Conservation (phyloP, 2,888 invertebrate species). For the Ochropacha duplaris region DNA sequence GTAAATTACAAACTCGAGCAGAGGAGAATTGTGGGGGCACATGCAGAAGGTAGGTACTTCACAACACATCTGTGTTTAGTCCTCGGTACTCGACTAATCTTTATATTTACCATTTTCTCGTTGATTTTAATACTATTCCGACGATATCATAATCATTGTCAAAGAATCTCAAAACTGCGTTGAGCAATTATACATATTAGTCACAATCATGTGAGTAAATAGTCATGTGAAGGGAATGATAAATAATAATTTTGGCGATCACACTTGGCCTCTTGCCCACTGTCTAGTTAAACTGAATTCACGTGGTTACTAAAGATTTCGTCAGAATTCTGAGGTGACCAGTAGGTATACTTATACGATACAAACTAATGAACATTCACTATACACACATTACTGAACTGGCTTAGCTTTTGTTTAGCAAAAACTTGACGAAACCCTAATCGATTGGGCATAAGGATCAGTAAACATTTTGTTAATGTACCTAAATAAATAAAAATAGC, state of each 20-base stretch:
- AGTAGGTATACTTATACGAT: neutral
- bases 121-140: too few species aligned
- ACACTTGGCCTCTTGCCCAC: conserved; percentile 53
- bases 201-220: conserved; percentile 40
- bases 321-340: conserved; percentile 14
- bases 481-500: too few species aligned
- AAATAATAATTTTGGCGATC: conserved; percentile 39
- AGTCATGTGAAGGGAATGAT: conserved; percentile 39
- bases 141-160: neutral
- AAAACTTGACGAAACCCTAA: too few species aligned
- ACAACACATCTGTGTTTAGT: too few species aligned
- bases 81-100: too few species aligned
- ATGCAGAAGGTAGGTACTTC: too few species aligned
- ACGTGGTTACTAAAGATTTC: conserved; percentile 17
- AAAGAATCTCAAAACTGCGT: neutral
- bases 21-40: too few species aligned
- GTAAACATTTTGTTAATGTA: too few species aligned
- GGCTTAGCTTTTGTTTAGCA: too few species aligned
- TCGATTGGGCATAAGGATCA: too few species aligned
- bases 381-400: neutral
- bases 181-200: conserved; percentile 11
- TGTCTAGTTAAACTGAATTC: conserved; percentile 14
- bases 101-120: too few species aligned
- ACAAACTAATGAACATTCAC: neutral
- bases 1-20: too few species aligned